Evolutionary conservation across 2,797 vertebrate species (phyloP).

Genomic region (Onychomys torridus): DNA sequence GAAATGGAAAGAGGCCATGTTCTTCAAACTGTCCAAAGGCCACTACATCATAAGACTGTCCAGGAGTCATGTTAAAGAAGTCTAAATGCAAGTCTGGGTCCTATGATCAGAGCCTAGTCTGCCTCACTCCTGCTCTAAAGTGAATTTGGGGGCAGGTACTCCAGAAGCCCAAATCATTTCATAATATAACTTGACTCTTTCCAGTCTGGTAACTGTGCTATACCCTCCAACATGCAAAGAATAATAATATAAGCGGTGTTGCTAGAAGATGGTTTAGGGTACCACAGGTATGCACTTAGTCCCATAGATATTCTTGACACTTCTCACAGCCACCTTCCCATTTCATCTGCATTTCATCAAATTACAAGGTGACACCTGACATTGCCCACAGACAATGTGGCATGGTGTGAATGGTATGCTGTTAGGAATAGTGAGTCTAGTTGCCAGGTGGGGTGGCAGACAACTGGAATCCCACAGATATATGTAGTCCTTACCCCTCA

Average conservation of each 20-base stretch:
- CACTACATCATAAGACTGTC: not conserved
- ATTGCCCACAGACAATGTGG: not conserved
- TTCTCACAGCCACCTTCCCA: not conserved
- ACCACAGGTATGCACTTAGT: not conserved
- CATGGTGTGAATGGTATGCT: not conserved
- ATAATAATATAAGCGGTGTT: constrained; percentile 45
- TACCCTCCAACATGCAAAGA: constrained; percentile 68
- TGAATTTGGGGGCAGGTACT: constrained; percentile 25
- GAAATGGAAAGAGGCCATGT: not conserved
- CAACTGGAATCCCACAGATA: not conserved
- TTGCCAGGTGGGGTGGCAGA: not conserved
- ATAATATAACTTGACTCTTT: constrained; percentile 82
- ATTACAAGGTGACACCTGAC: not conserved
- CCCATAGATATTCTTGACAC: too few relatives aligned
- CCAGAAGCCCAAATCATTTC: constrained; percentile 45
- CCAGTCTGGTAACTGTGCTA: constrained; percentile 73
- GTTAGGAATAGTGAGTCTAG: not conserved
- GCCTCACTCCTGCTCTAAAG: not conserved
- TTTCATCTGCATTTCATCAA: not conserved
- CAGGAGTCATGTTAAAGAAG: not conserved
- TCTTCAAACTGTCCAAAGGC: not conserved
- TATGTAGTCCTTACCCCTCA: too few relatives aligned
- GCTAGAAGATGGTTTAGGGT: not conserved
- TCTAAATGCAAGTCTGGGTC: not conserved
- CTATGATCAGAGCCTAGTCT: not conserved